Evolutionary conservation across 1,140 invertebrate species (phyloP).

Genomic region (Euglossa dilemma): DNA sequence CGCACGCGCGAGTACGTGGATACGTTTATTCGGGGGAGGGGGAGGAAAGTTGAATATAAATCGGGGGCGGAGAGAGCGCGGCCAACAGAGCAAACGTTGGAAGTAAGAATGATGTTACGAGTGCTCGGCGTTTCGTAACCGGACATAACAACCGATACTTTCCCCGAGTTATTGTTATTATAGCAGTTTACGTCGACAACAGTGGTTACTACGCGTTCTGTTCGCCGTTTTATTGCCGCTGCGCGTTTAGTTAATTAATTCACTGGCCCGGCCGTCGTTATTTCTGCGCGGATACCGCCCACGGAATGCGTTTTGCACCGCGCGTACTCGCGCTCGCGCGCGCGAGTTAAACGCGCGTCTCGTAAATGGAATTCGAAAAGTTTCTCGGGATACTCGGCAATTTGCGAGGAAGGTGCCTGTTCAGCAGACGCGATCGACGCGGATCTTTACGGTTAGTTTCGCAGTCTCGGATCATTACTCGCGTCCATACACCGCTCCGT

Average conservation of each 20-base stretch:
- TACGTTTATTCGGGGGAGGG: not conserved
- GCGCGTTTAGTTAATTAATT: conserved; percentile 34
- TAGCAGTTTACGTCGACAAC: not conserved
- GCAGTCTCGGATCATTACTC: not conserved
- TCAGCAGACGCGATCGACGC: not conserved
- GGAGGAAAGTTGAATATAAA: not conserved
- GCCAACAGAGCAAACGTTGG: not conserved
- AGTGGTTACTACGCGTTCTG: not conserved
- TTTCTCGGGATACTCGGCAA: too few relatives aligned
- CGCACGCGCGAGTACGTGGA: too few relatives aligned
- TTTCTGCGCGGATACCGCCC: not conserved
- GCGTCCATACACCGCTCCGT: not conserved
- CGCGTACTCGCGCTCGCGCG: not conserved
- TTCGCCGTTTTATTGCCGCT: not conserved
- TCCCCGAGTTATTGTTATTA: conserved; percentile 24
- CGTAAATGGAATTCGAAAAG: too few relatives aligned
- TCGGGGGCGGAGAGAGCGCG: not conserved
- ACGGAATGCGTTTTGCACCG: not conserved
- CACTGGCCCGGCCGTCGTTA: not conserved
- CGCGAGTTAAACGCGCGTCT: not conserved
- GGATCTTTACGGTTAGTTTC: not conserved
- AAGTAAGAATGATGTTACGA: conserved; percentile 36
- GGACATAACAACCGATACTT: conserved; percentile 15
- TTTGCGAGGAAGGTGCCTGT: too few relatives aligned
- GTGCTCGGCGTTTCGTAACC: conserved; percentile 6